These are phyloP conservation scores for Phoebastria nigripes DNA, from an alignment of 2,797 vertebrate species.

Conservation along the genomic window DNA sequence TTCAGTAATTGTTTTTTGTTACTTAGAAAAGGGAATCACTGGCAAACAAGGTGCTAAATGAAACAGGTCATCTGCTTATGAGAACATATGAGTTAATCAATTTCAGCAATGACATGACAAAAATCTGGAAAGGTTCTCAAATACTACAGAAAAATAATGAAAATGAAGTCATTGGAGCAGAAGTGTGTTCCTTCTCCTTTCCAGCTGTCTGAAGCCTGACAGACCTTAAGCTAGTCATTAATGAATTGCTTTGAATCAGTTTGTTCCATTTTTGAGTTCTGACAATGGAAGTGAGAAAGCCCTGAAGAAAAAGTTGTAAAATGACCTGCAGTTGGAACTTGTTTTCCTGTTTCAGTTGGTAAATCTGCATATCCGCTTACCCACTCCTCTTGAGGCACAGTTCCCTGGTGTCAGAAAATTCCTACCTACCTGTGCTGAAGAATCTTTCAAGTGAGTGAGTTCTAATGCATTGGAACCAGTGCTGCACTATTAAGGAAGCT, in stretches of 20 bases:
- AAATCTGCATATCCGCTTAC: not conserved
- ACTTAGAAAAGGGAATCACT: not conserved
- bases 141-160: not conserved
- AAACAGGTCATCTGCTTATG: not conserved
- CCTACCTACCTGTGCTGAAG: not conserved
- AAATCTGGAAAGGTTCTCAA: not conserved
- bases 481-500: not conserved
- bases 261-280: conserved; percentile 24
- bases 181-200: not conserved
- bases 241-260: not conserved
- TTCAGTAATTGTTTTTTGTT: accelerated
- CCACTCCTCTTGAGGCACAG: not conserved
- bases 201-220: not conserved
- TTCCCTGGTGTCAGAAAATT: not conserved
- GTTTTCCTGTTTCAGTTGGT: not conserved
- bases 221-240: not conserved
- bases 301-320: conserved; percentile 3
- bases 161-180: not conserved
- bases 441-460: not conserved
- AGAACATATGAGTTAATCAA: not conserved
- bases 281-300: conserved; percentile 1
- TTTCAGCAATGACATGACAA: not conserved
- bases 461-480: not conserved
- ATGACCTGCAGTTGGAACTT: not conserved
- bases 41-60: not conserved